A percentile compares a stretch with the other conserved stretches of the same genome.
Conservation (phyloP, 2,113 vertebrate genomes). For the Dinomys branickii region DNA sequence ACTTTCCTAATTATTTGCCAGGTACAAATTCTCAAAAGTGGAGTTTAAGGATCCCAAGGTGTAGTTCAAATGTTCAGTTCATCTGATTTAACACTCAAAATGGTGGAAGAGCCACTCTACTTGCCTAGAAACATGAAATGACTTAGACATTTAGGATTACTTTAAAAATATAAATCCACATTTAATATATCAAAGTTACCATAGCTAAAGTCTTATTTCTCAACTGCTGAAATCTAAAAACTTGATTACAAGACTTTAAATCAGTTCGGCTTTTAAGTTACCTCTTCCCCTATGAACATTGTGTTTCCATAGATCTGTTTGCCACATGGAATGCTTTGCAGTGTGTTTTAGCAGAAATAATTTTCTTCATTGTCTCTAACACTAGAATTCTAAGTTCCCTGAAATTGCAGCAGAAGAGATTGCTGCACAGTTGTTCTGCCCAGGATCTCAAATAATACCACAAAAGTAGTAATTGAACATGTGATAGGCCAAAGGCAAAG, state of each 20-base stretch:
- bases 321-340: background rate
- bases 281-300: background rate
- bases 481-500: background rate
- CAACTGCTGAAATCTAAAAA: background rate
- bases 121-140: background rate
- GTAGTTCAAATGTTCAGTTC: background rate
- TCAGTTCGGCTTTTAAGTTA: background rate
- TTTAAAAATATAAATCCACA: background rate
- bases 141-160: background rate
- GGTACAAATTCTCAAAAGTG: background rate
- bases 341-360: background rate
- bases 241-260: background rate
- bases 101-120: background rate
- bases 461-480: accelerated
- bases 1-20: background rate
- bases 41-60: background rate
- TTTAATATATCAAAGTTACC: background rate
- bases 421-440: background rate
- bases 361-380: background rate
- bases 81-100: background rate
- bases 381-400: background rate
- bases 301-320: background rate
- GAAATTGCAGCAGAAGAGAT: background rate
- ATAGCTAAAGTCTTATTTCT: background rate
- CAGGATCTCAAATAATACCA: background rate